Evolutionary conservation across 2,797 vertebrate species (phyloP).

Genomic region (Sebastes hubbsi): DNA sequence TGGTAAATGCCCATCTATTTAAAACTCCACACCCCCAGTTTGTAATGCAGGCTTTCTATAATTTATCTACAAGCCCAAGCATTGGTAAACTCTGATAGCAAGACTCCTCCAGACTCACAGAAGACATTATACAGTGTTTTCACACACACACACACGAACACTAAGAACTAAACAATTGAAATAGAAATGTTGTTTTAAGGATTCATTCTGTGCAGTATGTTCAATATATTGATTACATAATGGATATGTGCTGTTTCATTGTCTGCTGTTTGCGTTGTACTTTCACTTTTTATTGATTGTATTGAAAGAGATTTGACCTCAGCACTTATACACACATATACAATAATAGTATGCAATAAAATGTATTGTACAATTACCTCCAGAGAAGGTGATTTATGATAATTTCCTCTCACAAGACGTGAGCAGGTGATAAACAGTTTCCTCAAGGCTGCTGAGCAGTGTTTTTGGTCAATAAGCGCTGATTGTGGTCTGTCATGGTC

Average conservation of each 20-base stretch:
- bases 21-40: not conserved
- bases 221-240: no score
- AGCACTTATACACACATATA: slow-evolving; percentile 6
- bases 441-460: slow-evolving; percentile 49
- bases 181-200: no score
- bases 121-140: not conserved
- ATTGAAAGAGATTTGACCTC: slow-evolving; percentile 29
- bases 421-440: slow-evolving; percentile 63
- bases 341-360: slow-evolving; percentile 32
- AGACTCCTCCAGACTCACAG: not conserved
- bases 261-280: not conserved
- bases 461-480: slow-evolving; percentile 71
- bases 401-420: slow-evolving; percentile 37
- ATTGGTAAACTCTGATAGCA: not conserved
- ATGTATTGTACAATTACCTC: slow-evolving; percentile 16
- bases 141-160: not conserved
- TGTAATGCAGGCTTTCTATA: not conserved
- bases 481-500: slow-evolving; percentile 76
- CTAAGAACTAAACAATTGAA: no score
- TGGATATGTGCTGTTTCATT: not conserved
- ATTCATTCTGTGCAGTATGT: not conserved
- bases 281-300: slow-evolving; percentile 24
- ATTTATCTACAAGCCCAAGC: not conserved
- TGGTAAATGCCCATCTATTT: not conserved
- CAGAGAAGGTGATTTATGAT: slow-evolving; percentile 34